These are phyloP conservation scores for Acyrthosiphon pisum DNA, from an alignment of 1,140 invertebrate genomes.

Conservation along the genomic window DNA sequence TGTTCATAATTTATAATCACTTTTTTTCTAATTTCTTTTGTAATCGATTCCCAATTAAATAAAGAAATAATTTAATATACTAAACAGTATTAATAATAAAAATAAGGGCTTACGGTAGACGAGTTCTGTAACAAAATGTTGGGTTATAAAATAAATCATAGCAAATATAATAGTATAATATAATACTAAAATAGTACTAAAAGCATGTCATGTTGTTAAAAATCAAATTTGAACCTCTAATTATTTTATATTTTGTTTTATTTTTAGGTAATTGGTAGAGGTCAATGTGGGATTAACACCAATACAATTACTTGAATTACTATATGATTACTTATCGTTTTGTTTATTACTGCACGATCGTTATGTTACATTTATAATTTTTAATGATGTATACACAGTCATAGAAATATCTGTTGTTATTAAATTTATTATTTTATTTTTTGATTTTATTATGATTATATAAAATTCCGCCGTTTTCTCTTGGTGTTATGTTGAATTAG, in stretches of 20 bases:
- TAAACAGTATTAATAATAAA: background rate
- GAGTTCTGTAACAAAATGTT: background rate
- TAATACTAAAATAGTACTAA: background rate
- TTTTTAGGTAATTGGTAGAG: slow-evolving; percentile 43
- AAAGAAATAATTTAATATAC: background rate
- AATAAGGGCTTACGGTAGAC: background rate
- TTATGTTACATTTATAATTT: slow-evolving; percentile 46
- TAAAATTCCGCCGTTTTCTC: background rate
- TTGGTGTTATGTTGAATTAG: slow-evolving; percentile 38
- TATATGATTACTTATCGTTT: slow-evolving; percentile 19
- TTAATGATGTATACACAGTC: slow-evolving; percentile 36
- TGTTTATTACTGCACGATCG: slow-evolving; percentile 23
- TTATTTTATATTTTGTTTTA: slow-evolving; percentile 20
- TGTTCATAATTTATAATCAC: background rate
- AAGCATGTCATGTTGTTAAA: background rate
- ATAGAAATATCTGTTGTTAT: slow-evolving; percentile 50
- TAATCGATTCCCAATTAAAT: background rate
- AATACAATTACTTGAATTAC: slow-evolving; percentile 30
- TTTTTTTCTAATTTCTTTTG: background rate
- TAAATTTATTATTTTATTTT: slow-evolving; percentile 49
- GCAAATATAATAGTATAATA: background rate
- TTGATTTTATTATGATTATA: slow-evolving; percentile 47
- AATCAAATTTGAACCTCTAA: background rate
- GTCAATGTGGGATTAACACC: slow-evolving; percentile 22
- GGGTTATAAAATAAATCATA: background rate